These are phyloP conservation scores for Desoria tigrina DNA, from an alignment of 2,888 invertebrate species.

Conservation along the genomic window DNA sequence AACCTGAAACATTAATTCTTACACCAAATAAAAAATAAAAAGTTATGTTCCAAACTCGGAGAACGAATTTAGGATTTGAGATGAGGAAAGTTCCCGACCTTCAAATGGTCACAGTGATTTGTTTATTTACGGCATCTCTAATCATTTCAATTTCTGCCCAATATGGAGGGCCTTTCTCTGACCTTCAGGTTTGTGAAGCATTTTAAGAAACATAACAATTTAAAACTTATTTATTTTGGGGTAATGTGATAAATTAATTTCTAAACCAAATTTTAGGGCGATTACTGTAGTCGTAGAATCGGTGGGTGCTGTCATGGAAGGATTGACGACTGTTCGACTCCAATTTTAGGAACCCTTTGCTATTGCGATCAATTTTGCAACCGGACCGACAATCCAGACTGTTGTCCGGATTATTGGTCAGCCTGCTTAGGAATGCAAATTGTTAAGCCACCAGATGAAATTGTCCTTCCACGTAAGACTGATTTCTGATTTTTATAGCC, in stretches of 20 bases:
- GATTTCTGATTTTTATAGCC: no score
- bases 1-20: no score
- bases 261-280: constrained; percentile 47
- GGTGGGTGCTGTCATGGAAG: constrained; percentile 72
- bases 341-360: constrained; percentile 80
- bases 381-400: constrained; percentile 72
- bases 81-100: not conserved
- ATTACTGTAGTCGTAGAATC: constrained; percentile 44
- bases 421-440: constrained; percentile 65
- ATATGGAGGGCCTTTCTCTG: constrained; percentile 38
- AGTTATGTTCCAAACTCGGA: not conserved
- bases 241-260: not conserved
- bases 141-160: constrained; percentile 33
- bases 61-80: not conserved
- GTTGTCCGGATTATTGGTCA: constrained; percentile 86
- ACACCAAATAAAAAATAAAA: no score
- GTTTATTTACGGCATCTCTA: constrained; percentile 23
- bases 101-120: constrained; percentile 14
- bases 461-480: constrained; percentile 24
- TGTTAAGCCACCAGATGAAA: constrained; percentile 50
- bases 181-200: constrained; percentile 37
- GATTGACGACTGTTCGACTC: constrained; percentile 77
- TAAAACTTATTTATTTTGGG: no score
- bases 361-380: constrained; percentile 95
- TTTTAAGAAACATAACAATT: not conserved